Evolutionary conservation across 1,140 invertebrate genomes (phyloP).

Genomic region (Spodoptera frugiperda): DNA sequence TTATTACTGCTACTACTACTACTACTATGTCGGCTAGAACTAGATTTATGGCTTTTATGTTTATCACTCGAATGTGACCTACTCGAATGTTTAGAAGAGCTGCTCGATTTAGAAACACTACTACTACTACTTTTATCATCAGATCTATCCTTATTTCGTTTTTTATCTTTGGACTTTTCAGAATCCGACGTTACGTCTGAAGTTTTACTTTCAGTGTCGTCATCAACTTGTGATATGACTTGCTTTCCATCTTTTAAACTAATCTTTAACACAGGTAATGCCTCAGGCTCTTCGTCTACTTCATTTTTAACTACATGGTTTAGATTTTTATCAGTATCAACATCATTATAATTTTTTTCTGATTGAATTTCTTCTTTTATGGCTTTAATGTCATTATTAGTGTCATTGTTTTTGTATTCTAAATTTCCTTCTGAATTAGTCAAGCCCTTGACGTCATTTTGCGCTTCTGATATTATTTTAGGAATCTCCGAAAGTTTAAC

Average conservation of each 20-base stretch:
- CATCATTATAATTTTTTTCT: slow-evolving; percentile 50
- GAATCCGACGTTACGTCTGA: slow-evolving; percentile 73
- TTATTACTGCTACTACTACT: slow-evolving; percentile 72
- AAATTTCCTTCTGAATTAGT: slow-evolving; percentile 50
- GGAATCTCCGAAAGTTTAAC: slow-evolving; percentile 72
- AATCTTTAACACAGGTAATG: slow-evolving; percentile 87
- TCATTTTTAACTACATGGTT: slow-evolving; percentile 61
- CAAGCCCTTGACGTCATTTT: slow-evolving; percentile 55
- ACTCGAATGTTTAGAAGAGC: slow-evolving; percentile 86
- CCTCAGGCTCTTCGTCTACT: slow-evolving; percentile 77
- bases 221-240: slow-evolving; percentile 89
- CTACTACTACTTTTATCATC: slow-evolving; percentile 83
- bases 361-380: slow-evolving; percentile 43
- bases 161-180: slow-evolving; percentile 80
- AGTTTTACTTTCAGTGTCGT: slow-evolving; percentile 73
- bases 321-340: slow-evolving; percentile 56
- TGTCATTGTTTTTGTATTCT: slow-evolving; percentile 44
- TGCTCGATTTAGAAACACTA: slow-evolving; percentile 83
- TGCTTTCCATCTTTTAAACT: slow-evolving; percentile 91
- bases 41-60: slow-evolving; percentile 73
- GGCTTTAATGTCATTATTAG: slow-evolving; percentile 50
- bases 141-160: slow-evolving; percentile 74
- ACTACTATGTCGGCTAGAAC: slow-evolving; percentile 74
- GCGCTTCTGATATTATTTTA: slow-evolving; percentile 69
- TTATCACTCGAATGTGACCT: slow-evolving; percentile 85